A percentile compares a stretch with the other conserved stretches of the same genome.
phyloP scores from a whole-genome alignment of 2,113 vertebrate species.

The Marmota flaviventris region DNA sequence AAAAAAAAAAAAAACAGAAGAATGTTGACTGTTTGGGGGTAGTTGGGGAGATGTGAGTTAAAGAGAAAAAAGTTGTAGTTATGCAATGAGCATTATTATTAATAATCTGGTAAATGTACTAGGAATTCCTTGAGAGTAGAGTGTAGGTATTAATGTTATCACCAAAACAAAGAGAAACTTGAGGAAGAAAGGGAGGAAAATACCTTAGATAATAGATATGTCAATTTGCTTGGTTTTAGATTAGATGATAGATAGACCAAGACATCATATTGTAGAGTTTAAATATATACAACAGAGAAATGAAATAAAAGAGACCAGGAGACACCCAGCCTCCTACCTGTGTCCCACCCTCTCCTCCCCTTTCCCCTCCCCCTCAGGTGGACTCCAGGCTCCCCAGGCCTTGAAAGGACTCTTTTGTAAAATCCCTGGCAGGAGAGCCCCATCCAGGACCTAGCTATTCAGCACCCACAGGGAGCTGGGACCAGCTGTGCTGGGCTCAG shows the following conservation, averaged over 20 bases:
- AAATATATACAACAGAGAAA: not conserved
- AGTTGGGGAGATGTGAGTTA: not conserved
- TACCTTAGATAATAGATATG: not conserved
- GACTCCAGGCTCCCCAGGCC: not conserved
- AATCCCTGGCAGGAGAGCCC: not conserved
- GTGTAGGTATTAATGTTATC: not conserved
- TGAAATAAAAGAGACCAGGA: not conserved
- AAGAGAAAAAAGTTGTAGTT: not conserved
- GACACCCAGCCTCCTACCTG: not conserved
- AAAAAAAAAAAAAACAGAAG: not conserved
- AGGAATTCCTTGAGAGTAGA: not conserved
- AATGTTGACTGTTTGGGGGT: not conserved
- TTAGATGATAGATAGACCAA: not conserved
- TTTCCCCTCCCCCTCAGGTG: not conserved
- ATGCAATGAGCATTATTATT: not conserved
- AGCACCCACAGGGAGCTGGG: not conserved
- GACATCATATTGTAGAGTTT: not conserved
- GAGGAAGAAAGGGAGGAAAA: not conserved
- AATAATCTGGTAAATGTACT: not conserved
- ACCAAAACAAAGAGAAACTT: not conserved
- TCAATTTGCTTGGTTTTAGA: not conserved
- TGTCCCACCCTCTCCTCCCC: rapidly evolving
- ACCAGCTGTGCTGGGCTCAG: not conserved
- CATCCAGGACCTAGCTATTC: not conserved
- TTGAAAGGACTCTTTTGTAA: not conserved